Evolutionary conservation across 2,797 vertebrate genomes (phyloP).

Genomic region (Galagoides demidoff): DNA sequence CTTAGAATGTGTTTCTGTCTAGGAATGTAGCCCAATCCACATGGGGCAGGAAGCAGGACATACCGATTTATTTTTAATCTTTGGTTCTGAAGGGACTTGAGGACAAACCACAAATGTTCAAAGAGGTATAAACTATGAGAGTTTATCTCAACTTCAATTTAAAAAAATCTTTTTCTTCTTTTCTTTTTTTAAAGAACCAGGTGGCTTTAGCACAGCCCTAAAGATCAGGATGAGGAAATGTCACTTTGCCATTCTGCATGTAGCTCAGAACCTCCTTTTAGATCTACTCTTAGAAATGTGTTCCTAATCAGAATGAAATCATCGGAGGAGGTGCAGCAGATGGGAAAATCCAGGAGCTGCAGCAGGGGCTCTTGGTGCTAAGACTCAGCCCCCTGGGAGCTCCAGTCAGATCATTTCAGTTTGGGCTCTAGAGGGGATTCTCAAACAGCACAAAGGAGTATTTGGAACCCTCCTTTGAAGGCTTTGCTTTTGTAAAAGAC

Average conservation of each 20-base stretch:
- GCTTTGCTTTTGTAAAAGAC: constrained; percentile 33
- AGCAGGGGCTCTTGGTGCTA: constrained; percentile 44
- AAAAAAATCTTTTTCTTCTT: not conserved
- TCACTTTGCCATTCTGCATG: not conserved
- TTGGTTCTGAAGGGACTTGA: not conserved
- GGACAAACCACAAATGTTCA: not conserved
- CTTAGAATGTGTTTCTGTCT: not conserved
- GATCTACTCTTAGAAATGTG: constrained; percentile 18
- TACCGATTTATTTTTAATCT: not conserved
- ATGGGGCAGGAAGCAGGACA: not conserved
- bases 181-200: not conserved
- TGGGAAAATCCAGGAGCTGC: constrained; percentile 28
- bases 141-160: not conserved
- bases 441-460: not conserved
- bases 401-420: not conserved
- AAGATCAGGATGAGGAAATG: not conserved
- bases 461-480: constrained; percentile 17
- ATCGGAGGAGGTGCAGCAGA: not conserved
- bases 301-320: constrained; percentile 60
- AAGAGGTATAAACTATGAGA: not conserved
- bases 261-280: not conserved
- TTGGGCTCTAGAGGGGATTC: not conserved
- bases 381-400: not conserved
- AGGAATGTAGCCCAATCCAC: not conserved
- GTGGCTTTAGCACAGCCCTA: not conserved